A percentile compares a stretch with the other conserved stretches of the same genome.
Evolutionary conservation across 2,888 invertebrate species (phyloP).

Genomic region (Barypeithes pellucidus): DNA sequence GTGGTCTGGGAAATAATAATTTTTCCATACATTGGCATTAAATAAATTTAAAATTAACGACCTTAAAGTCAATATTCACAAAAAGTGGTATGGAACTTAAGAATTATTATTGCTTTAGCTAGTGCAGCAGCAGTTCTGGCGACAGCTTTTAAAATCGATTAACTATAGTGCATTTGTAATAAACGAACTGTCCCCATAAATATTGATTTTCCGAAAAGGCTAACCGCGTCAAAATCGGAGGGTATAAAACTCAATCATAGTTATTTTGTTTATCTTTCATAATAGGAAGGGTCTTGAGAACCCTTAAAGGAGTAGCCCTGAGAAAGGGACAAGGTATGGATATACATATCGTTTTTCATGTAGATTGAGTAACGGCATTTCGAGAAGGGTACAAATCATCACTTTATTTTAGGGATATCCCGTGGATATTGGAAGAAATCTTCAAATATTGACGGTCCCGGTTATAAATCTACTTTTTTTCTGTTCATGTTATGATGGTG

Average conservation of each 20-base stretch:
- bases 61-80: too few relatives aligned
- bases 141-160: neutral
- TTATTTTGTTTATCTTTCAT: constrained; percentile 46
- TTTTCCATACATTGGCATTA: too few relatives aligned
- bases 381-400: constrained; percentile 16
- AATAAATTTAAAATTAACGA: too few relatives aligned
- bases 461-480: neutral
- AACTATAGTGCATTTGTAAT: neutral
- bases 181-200: neutral
- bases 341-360: constrained; percentile 34
- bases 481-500: too few relatives aligned
- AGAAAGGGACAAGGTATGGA: constrained; percentile 14
- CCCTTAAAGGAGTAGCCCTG: constrained; percentile 30
- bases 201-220: constrained; percentile 27
- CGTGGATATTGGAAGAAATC: neutral
- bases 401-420: constrained; percentile 15
- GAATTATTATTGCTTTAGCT: too few relatives aligned
- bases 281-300: constrained; percentile 34
- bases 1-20: too few relatives aligned
- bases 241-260: constrained; percentile 47
- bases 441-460: neutral
- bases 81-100: too few relatives aligned
- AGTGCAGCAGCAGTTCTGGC: too few relatives aligned
- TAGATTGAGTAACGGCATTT: constrained; percentile 24
- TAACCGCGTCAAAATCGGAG: constrained; percentile 24